These are phyloP conservation scores for Piezodorus guildinii DNA, from an alignment of 1,140 invertebrate species.

Conservation along the genomic window DNA sequence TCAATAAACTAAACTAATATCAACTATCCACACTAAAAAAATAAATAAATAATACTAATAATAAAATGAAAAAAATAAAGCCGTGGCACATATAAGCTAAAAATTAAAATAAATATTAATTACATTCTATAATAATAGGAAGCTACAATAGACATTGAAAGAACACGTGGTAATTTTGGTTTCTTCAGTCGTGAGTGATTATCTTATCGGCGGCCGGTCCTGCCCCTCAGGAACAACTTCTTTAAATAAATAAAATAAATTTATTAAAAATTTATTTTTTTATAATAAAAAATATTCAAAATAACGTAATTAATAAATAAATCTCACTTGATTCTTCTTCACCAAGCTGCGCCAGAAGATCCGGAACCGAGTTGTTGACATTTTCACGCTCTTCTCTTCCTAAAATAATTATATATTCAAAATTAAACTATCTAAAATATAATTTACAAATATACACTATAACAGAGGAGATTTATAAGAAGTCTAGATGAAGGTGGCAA, in stretches of 20 bases:
- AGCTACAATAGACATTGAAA: constrained; percentile 11
- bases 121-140: constrained; percentile 1
- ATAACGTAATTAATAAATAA: background rate
- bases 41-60: background rate
- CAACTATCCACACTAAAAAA: background rate
- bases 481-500: no score
- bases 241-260: background rate
- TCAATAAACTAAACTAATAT: background rate
- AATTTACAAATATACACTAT: no score
- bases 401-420: no score
- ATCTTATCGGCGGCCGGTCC: background rate
- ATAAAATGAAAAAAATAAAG: background rate
- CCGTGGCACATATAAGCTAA: background rate
- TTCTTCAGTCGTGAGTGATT: background rate
- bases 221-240: background rate
- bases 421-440: no score
- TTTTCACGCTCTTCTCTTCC: no score
- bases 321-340: constrained; percentile 14
- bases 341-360: constrained; percentile 17
- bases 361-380: constrained; percentile 3
- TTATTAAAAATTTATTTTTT: background rate
- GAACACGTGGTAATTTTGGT: background rate
- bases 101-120: background rate
- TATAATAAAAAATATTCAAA: background rate
- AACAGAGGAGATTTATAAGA: no score